Conservation (phyloP, 1,140 invertebrate genomes). For the Rhagoletis zephyria region DNA sequence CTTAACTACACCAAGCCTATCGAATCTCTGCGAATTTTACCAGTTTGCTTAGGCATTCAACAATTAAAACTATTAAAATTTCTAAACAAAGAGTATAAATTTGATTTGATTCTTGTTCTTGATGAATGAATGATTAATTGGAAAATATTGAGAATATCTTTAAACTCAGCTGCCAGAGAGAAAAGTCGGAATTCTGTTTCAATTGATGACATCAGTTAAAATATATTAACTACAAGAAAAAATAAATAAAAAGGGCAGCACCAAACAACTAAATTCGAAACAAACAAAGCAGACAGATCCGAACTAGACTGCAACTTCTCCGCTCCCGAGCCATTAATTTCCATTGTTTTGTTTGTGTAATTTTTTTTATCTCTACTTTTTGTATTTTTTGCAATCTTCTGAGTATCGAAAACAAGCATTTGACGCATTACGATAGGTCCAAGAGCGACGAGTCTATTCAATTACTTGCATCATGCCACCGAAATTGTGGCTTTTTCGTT, state of each 20-base stretch:
- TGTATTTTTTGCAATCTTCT: neutral
- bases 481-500: neutral
- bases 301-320: neutral
- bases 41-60: no score
- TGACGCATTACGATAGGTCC: neutral
- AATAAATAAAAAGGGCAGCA: neutral
- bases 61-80: no score
- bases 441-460: slow-evolving; percentile 6
- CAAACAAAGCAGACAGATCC: neutral
- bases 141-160: no score
- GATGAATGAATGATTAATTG: no score
- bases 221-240: neutral
- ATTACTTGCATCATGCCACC: neutral
- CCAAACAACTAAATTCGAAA: no score
- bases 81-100: no score
- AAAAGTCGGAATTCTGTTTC: neutral
- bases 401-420: neutral
- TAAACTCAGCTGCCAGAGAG: no score
- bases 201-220: neutral
- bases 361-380: neutral
- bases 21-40: no score
- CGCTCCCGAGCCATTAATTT: neutral
- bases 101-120: no score
- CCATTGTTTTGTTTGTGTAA: slow-evolving; percentile 18
- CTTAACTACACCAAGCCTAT: no score